A percentile compares a stretch with the other conserved stretches of the same genome.
These are phyloP conservation scores for Ischnus inquisitorius DNA, from an alignment of 2,888 invertebrate genomes.

Conservation along the genomic window DNA sequence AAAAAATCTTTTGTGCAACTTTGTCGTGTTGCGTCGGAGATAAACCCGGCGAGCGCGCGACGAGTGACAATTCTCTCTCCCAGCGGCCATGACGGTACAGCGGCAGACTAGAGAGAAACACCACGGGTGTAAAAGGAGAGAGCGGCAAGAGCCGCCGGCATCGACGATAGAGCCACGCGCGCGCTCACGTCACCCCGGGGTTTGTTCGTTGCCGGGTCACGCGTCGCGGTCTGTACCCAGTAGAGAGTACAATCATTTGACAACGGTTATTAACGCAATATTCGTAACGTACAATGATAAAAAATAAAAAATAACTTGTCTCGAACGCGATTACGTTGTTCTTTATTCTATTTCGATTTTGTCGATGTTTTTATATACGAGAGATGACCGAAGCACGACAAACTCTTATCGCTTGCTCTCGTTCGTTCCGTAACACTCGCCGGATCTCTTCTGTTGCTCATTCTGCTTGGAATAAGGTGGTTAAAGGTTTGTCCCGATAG, in stretches of 20 bases:
- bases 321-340: neutral
- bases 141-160: conserved; percentile 67
- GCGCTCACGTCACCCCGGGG: conserved; percentile 57
- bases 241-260: neutral
- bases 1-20: neutral
- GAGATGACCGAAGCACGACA: conserved; percentile 1
- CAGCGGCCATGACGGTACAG: conserved; percentile 67
- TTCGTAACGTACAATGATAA: conserved; percentile 20
- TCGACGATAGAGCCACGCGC: conserved; percentile 69
- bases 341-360: neutral
- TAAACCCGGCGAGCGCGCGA: conserved; percentile 54
- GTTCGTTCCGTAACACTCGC: conserved; percentile 16
- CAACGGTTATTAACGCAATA: conserved; percentile 8
- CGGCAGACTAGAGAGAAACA: conserved; percentile 65
- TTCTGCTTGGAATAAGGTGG: neutral
- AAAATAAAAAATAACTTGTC: neutral
- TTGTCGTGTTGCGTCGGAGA: neutral
- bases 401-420: conserved; percentile 3
- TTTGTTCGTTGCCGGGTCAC: conserved; percentile 32
- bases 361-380: neutral
- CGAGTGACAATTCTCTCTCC: conserved; percentile 49
- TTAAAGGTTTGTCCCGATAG: neutral
- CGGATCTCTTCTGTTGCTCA: neutral
- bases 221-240: conserved; percentile 12
- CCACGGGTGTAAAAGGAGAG: conserved; percentile 34